Conservation (phyloP, 2,797 vertebrate genomes). For the Enteromius mattozi region DNA sequence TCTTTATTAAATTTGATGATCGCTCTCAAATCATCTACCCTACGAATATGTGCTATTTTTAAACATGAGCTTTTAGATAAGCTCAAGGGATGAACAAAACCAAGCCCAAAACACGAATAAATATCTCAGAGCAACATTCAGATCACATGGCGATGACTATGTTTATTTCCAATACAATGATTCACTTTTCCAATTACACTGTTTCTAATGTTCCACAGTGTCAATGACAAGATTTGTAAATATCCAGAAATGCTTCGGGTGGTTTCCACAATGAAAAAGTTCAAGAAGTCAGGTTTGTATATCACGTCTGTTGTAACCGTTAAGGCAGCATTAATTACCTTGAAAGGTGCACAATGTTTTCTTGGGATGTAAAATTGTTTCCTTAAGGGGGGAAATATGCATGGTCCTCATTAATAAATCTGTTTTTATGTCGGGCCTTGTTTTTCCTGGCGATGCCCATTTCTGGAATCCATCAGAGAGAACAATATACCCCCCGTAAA, state of each 20-base stretch:
- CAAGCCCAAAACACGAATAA: conserved; percentile 12
- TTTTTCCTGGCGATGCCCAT: conserved; percentile 51
- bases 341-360: conserved; percentile 46
- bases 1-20: conserved; percentile 10
- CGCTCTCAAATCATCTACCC: not conserved
- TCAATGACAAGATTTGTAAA: conserved; percentile 44
- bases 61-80: not conserved
- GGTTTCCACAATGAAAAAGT: conserved; percentile 40
- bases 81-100: conserved; percentile 22
- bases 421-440: conserved; percentile 39
- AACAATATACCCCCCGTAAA: conserved; percentile 62
- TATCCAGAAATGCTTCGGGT: conserved; percentile 40
- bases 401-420: conserved; percentile 47
- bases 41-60: conserved; percentile 15
- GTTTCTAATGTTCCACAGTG: conserved; percentile 22
- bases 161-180: conserved; percentile 40
- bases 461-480: conserved; percentile 65
- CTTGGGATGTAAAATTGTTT: conserved; percentile 40
- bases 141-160: conserved; percentile 4
- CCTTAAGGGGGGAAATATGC: conserved; percentile 39
- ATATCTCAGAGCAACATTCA: conserved; percentile 32
- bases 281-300: conserved; percentile 39
- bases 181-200: conserved; percentile 46
- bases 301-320: conserved; percentile 17
- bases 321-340: conserved; percentile 35